These are phyloP conservation scores for Athene noctua DNA, from an alignment of 2,113 vertebrate genomes.

Conservation along the genomic window DNA sequence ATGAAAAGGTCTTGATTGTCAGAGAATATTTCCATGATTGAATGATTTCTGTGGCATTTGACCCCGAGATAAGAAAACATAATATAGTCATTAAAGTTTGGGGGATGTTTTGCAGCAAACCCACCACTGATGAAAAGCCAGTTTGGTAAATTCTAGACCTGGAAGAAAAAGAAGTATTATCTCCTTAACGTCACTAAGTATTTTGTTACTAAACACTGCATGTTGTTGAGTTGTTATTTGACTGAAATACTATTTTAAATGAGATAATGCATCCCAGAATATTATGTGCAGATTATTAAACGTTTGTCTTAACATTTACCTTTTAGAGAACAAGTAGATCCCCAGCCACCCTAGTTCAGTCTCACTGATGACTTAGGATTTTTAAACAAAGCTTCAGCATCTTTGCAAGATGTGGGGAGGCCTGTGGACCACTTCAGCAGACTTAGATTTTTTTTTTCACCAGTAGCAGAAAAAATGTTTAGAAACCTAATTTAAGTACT, in stretches of 20 bases:
- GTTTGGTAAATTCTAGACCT: neutral
- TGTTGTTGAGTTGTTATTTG: neutral
- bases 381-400: neutral
- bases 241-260: neutral
- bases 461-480: neutral
- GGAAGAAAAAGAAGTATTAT: neutral
- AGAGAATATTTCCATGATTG: neutral
- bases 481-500: neutral
- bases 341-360: neutral
- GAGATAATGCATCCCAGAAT: neutral
- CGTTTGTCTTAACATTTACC: neutral
- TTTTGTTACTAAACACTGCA: neutral
- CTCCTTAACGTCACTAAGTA: neutral
- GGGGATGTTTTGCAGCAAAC: neutral
- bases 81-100: neutral
- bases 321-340: neutral
- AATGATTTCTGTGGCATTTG: neutral
- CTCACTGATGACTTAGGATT: neutral
- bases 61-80: neutral
- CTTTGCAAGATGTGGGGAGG: fast-evolving
- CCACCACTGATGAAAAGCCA: neutral
- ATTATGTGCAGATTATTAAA: neutral
- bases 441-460: neutral
- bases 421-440: neutral
- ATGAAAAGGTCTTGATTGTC: conserved; percentile 49